Evolutionary conservation across 2,113 vertebrate genomes (phyloP).

Genomic region (Damaliscus lunatus): DNA sequence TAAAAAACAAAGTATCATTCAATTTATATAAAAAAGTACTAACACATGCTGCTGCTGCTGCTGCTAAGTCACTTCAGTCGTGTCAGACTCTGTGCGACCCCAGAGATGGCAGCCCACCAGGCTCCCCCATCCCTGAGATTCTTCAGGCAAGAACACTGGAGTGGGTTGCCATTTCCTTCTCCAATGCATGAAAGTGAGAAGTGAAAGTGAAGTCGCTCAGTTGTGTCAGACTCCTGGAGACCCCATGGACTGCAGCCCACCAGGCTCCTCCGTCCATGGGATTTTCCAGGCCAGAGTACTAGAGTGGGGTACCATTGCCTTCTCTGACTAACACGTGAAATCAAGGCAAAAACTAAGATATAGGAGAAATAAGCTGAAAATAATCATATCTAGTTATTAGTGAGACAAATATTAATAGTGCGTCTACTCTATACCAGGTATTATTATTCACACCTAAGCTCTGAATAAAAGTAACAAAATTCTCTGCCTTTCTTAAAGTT

Average conservation of each 20-base stretch:
- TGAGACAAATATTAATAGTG: neutral
- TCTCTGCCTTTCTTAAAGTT: neutral
- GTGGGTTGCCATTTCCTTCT: too few species aligned
- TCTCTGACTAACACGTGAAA: neutral
- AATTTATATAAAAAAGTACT: neutral
- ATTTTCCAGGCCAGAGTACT: too few species aligned
- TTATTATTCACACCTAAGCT: neutral
- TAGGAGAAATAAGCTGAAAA: neutral
- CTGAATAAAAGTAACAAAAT: neutral
- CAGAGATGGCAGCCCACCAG: too few species aligned
- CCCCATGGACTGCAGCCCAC: too few species aligned
- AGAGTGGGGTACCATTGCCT: too few species aligned
- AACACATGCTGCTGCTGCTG: neutral
- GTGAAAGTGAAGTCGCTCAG: too few species aligned
- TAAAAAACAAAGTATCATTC: neutral
- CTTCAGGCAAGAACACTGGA: too few species aligned
- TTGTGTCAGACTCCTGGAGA: fast-evolving
- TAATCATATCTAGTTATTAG: neutral
- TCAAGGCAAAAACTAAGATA: neutral
- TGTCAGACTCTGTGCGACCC: too few species aligned
- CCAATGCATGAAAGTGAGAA: too few species aligned
- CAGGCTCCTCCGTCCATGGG: too few species aligned
- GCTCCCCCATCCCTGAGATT: too few species aligned
- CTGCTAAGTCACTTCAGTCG: too few species aligned
- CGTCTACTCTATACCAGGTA: neutral